Evolutionary conservation across 2,797 vertebrate genomes (phyloP), one percentile per base, ranked within the genome.

Genomic region (Neosalanx taihuensis): DNA sequence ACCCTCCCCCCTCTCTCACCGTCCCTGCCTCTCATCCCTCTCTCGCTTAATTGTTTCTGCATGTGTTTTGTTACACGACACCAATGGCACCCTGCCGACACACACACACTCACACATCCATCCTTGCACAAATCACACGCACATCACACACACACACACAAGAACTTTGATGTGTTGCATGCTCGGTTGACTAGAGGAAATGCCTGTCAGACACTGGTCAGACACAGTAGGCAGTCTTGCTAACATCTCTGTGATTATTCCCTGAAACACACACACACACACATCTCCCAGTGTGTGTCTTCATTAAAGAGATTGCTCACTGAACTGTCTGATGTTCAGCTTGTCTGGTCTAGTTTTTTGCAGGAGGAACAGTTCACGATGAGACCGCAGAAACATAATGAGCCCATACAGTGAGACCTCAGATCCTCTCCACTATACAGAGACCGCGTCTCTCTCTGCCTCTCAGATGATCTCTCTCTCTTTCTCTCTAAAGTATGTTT

Each of bases 31-130:
- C 73, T 83, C 76, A 4, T 29, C 41, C 68, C 72, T 81, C 67
- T 75, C 70, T 57, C 51, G 9, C 64, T 69, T 87, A 88, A 90
- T 88, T 86, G 79, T 81, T 88, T 82, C 77, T 85, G 80, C 73
- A 86, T 87, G 80, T 78, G 71, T 56, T 69, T 69, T 69, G 72
- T 74, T 71, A 60, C 69, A 76, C 75, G 70, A 77, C 81, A 83
- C 77, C 71, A 59, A 46, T 75, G 73, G 81, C 71, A 74, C 62
- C 66, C 61, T 29, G 71, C 56, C 70, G 62, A 79, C 57, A 63
- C 75, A 78, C 73, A n/a, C n/a, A 57, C 67, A 41, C 56, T 60
- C 68, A 61, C 31, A 77, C 35, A 65, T 7, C 17, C 56, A 58
- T 18, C 17, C 56, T 18, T 4, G 9, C 56, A 57, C 56, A 58